A percentile compares a stretch with the other conserved stretches of the same genome.
Conservation (phyloP, 1,140 invertebrate species). For the Oedothorax gibbosus region DNA sequence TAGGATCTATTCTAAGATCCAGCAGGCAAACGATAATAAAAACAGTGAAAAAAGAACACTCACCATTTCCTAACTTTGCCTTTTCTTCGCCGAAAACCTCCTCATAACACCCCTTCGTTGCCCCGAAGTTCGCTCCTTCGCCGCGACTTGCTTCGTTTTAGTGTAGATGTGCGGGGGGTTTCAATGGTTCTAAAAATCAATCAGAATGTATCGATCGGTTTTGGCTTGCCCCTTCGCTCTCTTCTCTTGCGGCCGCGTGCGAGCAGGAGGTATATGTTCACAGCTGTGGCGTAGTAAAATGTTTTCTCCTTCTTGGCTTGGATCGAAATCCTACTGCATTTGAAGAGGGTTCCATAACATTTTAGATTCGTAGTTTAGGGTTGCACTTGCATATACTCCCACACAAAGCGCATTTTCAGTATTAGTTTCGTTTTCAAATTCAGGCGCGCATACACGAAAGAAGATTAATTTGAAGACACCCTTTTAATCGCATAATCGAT, state of each 20-base stretch:
- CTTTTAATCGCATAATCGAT: too few relatives aligned
- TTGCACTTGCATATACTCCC: too few relatives aligned
- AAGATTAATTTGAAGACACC: too few relatives aligned
- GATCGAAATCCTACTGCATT: too few relatives aligned
- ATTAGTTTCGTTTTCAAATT: too few relatives aligned
- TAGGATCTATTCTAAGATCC: constrained; percentile 28
- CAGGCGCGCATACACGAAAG: too few relatives aligned
- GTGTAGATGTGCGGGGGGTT: constrained; percentile 51
- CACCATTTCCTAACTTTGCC: constrained; percentile 49
- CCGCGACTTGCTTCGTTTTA: constrained; percentile 33
- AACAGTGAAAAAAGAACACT: constrained; percentile 10
- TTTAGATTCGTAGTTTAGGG: too few relatives aligned
- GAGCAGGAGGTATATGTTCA: constrained; percentile 58
- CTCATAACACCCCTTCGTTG: constrained; percentile 47
- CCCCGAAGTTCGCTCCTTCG: background rate
- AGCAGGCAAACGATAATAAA: constrained; percentile 16
- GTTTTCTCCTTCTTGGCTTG: constrained; percentile 39
- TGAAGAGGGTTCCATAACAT: too few relatives aligned
- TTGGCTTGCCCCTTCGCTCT: constrained; percentile 9
- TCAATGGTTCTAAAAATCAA: constrained; percentile 58
- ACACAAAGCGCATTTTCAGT: too few relatives aligned
- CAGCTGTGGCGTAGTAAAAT: constrained; percentile 61
- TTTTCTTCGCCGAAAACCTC: constrained; percentile 43
- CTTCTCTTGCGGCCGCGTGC: constrained; percentile 28
- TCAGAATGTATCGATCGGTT: constrained; percentile 53